Conservation (phyloP, 2,113 vertebrate genomes). For the Alosa alosa region DNA sequence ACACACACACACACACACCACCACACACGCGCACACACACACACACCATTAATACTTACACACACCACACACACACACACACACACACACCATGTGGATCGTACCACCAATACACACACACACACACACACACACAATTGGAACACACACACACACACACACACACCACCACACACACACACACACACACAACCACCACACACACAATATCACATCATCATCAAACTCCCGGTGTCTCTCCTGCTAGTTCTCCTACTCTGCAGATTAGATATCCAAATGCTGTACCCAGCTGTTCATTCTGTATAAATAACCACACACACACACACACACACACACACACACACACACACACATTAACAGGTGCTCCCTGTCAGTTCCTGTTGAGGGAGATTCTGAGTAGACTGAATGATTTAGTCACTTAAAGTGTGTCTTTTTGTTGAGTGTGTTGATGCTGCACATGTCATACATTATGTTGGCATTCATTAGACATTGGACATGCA, state of each 20-base stretch:
- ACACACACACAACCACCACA: background rate
- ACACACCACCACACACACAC: background rate
- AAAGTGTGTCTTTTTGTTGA: background rate
- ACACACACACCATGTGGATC: too few species aligned
- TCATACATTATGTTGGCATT: background rate
- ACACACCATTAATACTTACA: too few species aligned
- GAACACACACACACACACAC: background rate
- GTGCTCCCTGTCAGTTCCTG: background rate
- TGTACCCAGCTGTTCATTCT: background rate
- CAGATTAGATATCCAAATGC: background rate
- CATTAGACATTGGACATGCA: background rate
- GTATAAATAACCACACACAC: background rate
- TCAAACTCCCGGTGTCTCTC: background rate
- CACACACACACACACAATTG: too few species aligned
- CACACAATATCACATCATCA: too few species aligned
- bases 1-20: background rate
- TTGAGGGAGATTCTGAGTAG: background rate
- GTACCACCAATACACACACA: too few species aligned
- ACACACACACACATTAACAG: background rate
- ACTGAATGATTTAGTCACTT: background rate
- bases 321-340: constrained; percentile 5
- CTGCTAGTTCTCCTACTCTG: background rate
- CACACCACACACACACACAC: too few species aligned
- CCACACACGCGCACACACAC: too few species aligned
- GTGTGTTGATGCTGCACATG: background rate